phyloP scores from a whole-genome alignment of 1,140 invertebrate genomes.

The Latrodectus geometricus region DNA sequence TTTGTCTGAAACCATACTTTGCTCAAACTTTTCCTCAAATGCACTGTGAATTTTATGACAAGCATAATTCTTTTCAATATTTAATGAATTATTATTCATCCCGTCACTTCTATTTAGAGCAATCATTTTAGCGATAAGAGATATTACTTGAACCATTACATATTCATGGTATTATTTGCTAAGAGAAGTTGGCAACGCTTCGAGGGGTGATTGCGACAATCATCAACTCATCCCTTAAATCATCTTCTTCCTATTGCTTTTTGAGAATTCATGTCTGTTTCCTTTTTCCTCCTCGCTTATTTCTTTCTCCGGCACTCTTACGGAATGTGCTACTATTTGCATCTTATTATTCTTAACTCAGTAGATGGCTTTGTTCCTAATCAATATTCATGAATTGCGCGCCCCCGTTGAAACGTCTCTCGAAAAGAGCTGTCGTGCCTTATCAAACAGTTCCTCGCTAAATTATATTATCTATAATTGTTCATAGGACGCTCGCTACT shows the following conservation, averaged over 20 bases:
- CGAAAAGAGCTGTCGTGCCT: conserved; percentile 20
- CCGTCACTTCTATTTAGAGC: conserved; percentile 6
- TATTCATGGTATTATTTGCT: conserved; percentile 52
- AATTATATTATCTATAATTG: conserved; percentile 55
- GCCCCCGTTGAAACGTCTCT: not conserved
- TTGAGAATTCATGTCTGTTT: not conserved
- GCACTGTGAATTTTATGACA: too few species aligned
- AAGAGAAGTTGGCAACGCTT: conserved; percentile 13
- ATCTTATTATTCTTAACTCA: conserved; percentile 24
- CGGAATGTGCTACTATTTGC: conserved; percentile 27
- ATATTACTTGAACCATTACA: conserved; percentile 28
- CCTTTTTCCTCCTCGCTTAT: not conserved
- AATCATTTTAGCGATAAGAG: conserved; percentile 11
- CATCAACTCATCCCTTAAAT: conserved; percentile 25
- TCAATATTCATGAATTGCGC: conserved; percentile 50
- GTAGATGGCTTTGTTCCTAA: conserved; percentile 29
- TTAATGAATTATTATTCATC: not conserved
- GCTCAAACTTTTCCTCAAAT: too few species aligned
- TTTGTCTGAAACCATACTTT: too few species aligned
- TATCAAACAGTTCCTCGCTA: conserved; percentile 31
- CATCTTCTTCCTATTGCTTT: conserved; percentile 8
- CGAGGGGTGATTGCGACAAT: conserved; percentile 37
- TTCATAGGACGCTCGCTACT: conserved; percentile 13
- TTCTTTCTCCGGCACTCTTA: conserved; percentile 16
- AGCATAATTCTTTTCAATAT: too few species aligned